A percentile compares a stretch with the other conserved stretches of the same genome.
Conservation (phyloP, 2,888 invertebrate species). For the Habroteleia sp. region DNA sequence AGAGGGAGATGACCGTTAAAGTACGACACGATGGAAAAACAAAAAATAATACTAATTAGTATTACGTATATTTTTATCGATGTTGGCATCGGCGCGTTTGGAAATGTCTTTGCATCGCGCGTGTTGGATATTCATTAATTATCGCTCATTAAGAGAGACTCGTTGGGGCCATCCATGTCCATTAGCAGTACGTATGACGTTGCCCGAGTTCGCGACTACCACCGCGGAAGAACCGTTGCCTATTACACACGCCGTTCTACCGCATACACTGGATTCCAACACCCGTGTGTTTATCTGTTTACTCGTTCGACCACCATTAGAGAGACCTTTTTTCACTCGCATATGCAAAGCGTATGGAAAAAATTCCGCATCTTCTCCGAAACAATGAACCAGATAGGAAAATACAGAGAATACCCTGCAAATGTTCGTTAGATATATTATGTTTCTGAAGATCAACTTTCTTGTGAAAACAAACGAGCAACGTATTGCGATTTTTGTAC, state of each 20-base stretch:
- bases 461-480: too few species aligned
- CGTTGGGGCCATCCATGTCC: conserved; percentile 62
- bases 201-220: conserved; percentile 39
- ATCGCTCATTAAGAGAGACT: conserved; percentile 66
- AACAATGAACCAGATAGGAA: too few species aligned
- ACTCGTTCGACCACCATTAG: conserved; percentile 64
- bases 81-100: conserved; percentile 63
- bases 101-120: conserved; percentile 61
- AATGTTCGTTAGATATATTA: too few species aligned
- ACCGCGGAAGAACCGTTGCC: conserved; percentile 69
- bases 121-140: conserved; percentile 63
- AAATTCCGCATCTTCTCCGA: neutral
- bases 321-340: conserved; percentile 7
- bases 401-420: too few species aligned
- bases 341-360: conserved; percentile 49
- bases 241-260: conserved; percentile 67
- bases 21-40: conserved; percentile 27
- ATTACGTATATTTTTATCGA: conserved; percentile 53
- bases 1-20: conserved; percentile 23
- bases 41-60: conserved; percentile 52
- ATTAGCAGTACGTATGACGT: conserved; percentile 60
- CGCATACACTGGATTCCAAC: conserved; percentile 72
- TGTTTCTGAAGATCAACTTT: too few species aligned
- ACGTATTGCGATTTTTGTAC: too few species aligned
- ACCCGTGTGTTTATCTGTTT: conserved; percentile 43